These are phyloP conservation scores for Alloscopus bannaensis DNA, from an alignment of 2,888 invertebrate genomes.

Conservation along the genomic window DNA sequence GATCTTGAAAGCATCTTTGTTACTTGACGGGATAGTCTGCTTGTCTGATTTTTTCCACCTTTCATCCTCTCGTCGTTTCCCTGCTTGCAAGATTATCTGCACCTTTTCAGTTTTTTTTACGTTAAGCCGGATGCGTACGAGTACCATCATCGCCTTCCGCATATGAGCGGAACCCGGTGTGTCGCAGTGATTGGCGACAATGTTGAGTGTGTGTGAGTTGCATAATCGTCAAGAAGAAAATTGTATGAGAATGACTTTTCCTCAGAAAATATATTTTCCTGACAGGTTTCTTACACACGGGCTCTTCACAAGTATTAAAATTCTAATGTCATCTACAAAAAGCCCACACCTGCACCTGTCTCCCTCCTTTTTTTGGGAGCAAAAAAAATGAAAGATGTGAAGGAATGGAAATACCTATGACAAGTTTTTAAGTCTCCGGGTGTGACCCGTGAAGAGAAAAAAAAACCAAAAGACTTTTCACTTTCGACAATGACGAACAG, in stretches of 20 bases:
- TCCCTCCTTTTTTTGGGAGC: too few relatives aligned
- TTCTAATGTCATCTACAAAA: constrained; percentile 60
- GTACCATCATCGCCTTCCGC: too few relatives aligned
- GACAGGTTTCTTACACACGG: constrained; percentile 53
- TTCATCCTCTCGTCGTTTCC: background rate
- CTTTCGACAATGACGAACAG: constrained; percentile 49
- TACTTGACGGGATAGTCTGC: too few relatives aligned
- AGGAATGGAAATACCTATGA: constrained; percentile 46
- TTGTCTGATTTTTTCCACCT: too few relatives aligned
- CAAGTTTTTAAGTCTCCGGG: constrained; percentile 43
- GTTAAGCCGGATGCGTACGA: background rate
- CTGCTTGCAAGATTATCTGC: background rate
- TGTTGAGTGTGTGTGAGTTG: constrained; percentile 56
- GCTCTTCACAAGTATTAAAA: too few relatives aligned
- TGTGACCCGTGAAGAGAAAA: background rate
- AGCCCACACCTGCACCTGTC: constrained; percentile 64
- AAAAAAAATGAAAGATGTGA: background rate
- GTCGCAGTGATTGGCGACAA: constrained; percentile 10
- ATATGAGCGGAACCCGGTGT: too few relatives aligned
- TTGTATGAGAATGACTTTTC: constrained; percentile 41
- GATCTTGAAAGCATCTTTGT: too few relatives aligned
- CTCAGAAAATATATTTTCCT: constrained; percentile 32
- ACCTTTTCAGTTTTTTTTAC: background rate
- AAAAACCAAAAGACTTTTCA: constrained; percentile 17
- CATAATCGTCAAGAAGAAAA: constrained; percentile 55